phyloP scores from a whole-genome alignment of 2,888 invertebrate genomes.

The Plagodis pulveraria region DNA sequence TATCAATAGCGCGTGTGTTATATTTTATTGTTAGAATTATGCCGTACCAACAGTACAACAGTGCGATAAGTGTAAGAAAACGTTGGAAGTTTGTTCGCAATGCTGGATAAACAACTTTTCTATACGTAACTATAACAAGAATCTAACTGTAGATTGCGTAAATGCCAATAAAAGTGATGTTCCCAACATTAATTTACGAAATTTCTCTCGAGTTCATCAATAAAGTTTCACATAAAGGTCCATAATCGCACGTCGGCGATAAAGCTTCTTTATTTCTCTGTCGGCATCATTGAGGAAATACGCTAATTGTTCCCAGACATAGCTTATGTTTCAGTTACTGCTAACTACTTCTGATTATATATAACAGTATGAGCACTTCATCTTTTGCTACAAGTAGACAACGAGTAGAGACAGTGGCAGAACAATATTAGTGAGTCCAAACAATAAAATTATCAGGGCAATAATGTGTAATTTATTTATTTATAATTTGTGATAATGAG shows the following conservation, averaged over 20 bases:
- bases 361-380: slow-evolving; percentile 9
- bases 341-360: slow-evolving; percentile 6
- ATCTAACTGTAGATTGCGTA: not conserved
- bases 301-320: slow-evolving; percentile 37
- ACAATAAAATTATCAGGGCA: too few relatives aligned
- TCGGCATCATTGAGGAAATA: slow-evolving; percentile 35
- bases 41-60: too few relatives aligned
- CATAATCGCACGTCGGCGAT: slow-evolving; percentile 38
- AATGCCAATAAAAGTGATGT: not conserved
- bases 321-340: slow-evolving; percentile 12
- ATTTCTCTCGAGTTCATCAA: slow-evolving; percentile 21
- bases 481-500: too few relatives aligned
- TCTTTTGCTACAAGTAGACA: not conserved
- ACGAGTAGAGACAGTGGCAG: not conserved
- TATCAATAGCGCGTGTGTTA: too few relatives aligned
- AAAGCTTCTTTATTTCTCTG: slow-evolving; percentile 36
- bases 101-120: too few relatives aligned
- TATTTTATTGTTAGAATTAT: too few relatives aligned
- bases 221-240: slow-evolving; percentile 21
- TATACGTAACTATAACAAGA: too few relatives aligned
- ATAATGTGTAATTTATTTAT: too few relatives aligned
- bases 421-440: too few relatives aligned
- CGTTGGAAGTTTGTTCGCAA: too few relatives aligned
- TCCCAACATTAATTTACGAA: slow-evolving; percentile 9
- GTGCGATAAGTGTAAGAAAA: too few relatives aligned